Conservation (phyloP, 2,888 invertebrate genomes). For the Chaitophorus viminalis region DNA sequence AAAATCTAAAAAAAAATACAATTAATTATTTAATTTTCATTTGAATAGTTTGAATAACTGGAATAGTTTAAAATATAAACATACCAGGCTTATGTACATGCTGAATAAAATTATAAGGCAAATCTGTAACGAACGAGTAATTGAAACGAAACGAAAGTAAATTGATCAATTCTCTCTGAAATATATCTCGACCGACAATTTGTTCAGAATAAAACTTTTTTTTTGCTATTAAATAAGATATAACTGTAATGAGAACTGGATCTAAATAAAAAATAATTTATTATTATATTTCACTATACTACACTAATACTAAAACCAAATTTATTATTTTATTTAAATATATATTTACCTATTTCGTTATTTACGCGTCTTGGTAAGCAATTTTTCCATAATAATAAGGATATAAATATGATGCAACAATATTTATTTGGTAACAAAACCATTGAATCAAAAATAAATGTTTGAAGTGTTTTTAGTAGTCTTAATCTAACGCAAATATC, state of each 20-base stretch:
- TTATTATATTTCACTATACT: background rate
- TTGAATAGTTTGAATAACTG: background rate
- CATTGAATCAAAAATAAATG: conserved; percentile 58
- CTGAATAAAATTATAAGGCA: conserved; percentile 36
- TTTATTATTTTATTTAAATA: background rate
- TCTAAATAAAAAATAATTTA: conserved; percentile 24
- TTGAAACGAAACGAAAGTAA: conserved; percentile 50
- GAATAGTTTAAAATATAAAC: background rate
- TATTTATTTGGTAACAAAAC: conserved; percentile 49
- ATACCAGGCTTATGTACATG: conserved; percentile 43
- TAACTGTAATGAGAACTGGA: conserved; percentile 24
- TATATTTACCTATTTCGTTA: conserved; percentile 37
- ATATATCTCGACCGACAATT: conserved; percentile 40
- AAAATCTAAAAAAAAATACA: conserved; percentile 43
- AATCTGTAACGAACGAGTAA: conserved; percentile 19
- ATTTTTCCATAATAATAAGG: conserved; percentile 48
- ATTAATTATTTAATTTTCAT: background rate
- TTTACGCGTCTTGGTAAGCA: conserved; percentile 33
- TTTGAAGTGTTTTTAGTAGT: conserved; percentile 40
- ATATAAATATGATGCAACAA: conserved; percentile 51
- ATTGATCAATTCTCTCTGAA: conserved; percentile 46
- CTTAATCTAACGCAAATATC: conserved; percentile 39
- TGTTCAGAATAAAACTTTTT: conserved; percentile 27
- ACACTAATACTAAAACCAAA: background rate
- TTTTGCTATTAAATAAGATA: conserved; percentile 51